A percentile compares a stretch with the other conserved stretches of the same genome.
These are phyloP conservation scores for Phaetusa simplex DNA, from an alignment of 2,113 vertebrate species.

Conservation along the genomic window DNA sequence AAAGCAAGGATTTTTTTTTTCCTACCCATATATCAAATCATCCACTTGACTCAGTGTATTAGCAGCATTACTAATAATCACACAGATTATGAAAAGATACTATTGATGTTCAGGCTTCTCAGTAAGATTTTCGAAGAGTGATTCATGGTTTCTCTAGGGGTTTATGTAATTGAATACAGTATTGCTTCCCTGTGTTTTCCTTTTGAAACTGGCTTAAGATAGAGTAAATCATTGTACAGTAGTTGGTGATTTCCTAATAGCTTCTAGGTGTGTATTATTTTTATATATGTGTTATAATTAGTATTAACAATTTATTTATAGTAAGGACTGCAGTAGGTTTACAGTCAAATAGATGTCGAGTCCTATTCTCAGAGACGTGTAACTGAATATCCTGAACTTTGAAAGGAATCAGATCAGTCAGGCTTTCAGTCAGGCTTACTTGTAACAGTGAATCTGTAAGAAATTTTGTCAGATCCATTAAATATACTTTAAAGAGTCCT, in stretches of 20 bases:
- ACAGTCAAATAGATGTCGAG: not conserved
- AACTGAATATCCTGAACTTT: not conserved
- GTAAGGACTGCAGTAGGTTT: not conserved
- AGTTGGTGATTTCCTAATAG: not conserved
- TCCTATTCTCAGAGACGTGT: not conserved
- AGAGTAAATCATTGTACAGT: not conserved
- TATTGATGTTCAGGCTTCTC: not conserved
- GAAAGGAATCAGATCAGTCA: not conserved
- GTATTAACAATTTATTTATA: not conserved
- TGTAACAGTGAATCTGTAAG: not conserved
- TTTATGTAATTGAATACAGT: not conserved
- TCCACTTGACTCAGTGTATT: not conserved
- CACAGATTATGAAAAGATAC: not conserved
- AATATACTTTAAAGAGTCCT: not conserved
- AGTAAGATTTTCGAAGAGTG: not conserved
- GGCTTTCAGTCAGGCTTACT: not conserved
- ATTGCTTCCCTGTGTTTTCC: not conserved
- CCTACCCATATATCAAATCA: not conserved
- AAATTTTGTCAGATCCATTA: not conserved
- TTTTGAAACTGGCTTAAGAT: not conserved
- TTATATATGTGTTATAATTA: not conserved
- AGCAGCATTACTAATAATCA: not conserved
- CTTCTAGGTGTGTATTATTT: not conserved
- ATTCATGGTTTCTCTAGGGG: not conserved
- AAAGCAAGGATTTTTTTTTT: not conserved